phyloP scores from a whole-genome alignment of 2,113 vertebrate species.

The Scortum barcoo region DNA sequence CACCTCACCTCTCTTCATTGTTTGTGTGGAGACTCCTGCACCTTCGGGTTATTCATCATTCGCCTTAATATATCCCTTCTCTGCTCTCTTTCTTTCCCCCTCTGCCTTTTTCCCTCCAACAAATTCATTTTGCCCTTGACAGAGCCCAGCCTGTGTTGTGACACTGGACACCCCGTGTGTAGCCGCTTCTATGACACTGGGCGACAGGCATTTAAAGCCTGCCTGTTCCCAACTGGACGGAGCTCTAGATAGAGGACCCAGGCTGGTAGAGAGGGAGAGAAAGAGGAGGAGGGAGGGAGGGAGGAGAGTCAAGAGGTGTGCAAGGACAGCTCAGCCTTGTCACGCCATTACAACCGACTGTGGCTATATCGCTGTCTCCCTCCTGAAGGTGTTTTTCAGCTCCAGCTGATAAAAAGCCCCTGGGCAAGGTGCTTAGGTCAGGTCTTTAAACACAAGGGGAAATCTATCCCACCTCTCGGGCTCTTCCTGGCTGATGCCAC shows the following conservation, averaged over 20 bases:
- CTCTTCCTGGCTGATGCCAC: conserved; percentile 76
- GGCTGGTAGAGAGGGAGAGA: conserved; percentile 46
- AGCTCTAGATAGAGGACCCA: conserved; percentile 78
- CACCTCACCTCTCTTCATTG: conserved; percentile 65
- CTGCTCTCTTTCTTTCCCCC: conserved; percentile 42
- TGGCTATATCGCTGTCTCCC: conserved; percentile 76
- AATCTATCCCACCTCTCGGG: conserved; percentile 84
- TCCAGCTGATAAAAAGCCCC: conserved; percentile 84
- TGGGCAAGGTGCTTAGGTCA: conserved; percentile 88
- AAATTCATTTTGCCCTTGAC: conserved; percentile 82
- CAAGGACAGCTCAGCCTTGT: conserved; percentile 88
- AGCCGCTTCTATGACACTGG: conserved; percentile 78
- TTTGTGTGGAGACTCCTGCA: conserved; percentile 80
- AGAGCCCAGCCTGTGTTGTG: conserved; percentile 79
- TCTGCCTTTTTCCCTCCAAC: conserved; percentile 68
- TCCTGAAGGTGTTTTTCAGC: conserved; percentile 81
- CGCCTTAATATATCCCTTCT: conserved; percentile 75
- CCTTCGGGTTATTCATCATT: conserved; percentile 83
- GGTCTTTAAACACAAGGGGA: conserved; percentile 88
- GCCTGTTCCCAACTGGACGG: conserved; percentile 78
- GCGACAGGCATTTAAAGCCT: conserved; percentile 81
- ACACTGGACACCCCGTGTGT: conserved; percentile 81
- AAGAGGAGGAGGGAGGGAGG: conserved; percentile 43
- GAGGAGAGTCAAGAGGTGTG: conserved; percentile 79
- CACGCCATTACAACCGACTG: conserved; percentile 79